Conservation (phyloP, 2,113 vertebrate genomes). For the Sphyrna mokarran region DNA sequence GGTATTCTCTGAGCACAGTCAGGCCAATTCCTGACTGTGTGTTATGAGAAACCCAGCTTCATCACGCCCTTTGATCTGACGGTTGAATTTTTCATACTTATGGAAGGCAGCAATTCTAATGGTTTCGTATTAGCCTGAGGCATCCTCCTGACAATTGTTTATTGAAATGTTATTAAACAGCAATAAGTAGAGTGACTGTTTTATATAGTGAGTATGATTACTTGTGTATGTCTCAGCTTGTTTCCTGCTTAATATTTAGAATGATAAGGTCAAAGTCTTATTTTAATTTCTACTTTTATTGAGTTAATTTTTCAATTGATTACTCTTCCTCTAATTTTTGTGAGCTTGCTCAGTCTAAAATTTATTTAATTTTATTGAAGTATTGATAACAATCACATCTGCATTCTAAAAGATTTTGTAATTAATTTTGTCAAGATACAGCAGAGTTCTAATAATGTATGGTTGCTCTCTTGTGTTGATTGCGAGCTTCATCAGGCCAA, state of each 20-base stretch:
- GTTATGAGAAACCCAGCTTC: neutral
- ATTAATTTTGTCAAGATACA: neutral
- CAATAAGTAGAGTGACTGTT: neutral
- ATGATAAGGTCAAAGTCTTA: neutral
- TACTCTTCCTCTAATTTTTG: neutral
- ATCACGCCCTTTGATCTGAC: neutral
- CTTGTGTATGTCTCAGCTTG: neutral
- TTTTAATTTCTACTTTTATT: conserved; percentile 13
- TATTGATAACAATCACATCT: neutral
- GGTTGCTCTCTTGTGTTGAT: neutral
- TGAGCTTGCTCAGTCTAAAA: neutral
- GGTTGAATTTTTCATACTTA: neutral
- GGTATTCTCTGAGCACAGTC: neutral
- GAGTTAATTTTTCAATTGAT: neutral
- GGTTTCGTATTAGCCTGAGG: neutral
- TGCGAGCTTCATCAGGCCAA: neutral
- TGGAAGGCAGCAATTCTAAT: neutral
- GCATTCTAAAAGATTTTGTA: neutral
- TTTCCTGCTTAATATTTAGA: neutral
- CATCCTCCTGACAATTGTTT: neutral
- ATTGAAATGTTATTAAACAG: neutral
- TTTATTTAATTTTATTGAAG: neutral
- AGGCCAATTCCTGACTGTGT: neutral
- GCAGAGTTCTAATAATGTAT: neutral
- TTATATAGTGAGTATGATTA: neutral